phyloP scores from a whole-genome alignment of 2,113 vertebrate species.

The Equus przewalskii region DNA sequence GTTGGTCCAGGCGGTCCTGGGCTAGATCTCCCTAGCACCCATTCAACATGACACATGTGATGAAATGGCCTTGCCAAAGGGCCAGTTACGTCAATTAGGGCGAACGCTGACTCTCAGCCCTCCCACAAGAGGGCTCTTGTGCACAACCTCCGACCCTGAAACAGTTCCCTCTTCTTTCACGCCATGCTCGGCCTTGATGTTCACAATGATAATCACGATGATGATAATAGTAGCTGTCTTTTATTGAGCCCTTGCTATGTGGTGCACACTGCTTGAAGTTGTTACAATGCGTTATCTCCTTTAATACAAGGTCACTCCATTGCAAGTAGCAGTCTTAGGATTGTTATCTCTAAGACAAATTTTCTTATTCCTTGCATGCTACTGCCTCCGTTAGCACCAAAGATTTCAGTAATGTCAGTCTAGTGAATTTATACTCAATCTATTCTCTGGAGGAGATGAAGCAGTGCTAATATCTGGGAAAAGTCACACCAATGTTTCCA shows the following conservation, averaged over 20 bases:
- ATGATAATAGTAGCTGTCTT: not conserved
- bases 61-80: not conserved
- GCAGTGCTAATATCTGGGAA: not conserved
- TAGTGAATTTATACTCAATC: not conserved
- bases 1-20: not conserved
- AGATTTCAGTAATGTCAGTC: not conserved
- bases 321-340: not conserved
- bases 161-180: not conserved
- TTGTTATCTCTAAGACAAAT: not conserved
- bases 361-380: not conserved
- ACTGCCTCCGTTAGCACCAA: not conserved
- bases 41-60: not conserved
- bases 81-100: not conserved
- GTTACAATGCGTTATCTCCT: not conserved
- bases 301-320: not conserved
- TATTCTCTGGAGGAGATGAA: not conserved
- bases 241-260: not conserved
- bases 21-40: not conserved
- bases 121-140: not conserved
- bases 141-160: no score
- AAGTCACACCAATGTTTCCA: not conserved
- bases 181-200: not conserved
- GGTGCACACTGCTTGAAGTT: no score
- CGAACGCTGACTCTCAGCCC: not conserved
- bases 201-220: rapidly evolving